These are phyloP conservation scores for Trinorchestia longiramus DNA, from an alignment of 1,140 invertebrate genomes.

Conservation along the genomic window DNA sequence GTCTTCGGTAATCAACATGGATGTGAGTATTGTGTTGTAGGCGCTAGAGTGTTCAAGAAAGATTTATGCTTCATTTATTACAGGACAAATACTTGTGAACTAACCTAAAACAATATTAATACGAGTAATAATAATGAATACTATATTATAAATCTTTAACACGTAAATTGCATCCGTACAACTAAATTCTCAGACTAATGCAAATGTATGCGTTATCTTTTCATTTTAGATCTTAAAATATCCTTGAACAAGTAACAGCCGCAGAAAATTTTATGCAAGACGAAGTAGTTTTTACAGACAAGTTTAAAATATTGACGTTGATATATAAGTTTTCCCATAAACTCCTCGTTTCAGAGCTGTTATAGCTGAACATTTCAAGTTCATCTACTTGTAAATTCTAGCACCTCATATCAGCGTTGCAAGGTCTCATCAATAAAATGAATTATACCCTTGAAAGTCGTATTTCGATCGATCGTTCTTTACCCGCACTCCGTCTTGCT, in stretches of 20 bases:
- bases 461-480: background rate
- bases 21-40: conserved; percentile 2
- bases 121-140: no score
- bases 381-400: background rate
- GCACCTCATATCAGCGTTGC: background rate
- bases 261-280: background rate
- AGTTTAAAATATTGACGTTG: background rate
- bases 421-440: background rate
- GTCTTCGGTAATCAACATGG: conserved; percentile 36
- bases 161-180: no score
- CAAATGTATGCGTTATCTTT: no score
- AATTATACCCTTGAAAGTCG: background rate
- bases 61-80: background rate
- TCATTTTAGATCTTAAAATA: no score
- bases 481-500: background rate
- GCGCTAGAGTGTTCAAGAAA: background rate
- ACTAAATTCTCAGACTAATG: no score
- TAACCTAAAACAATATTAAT: no score
- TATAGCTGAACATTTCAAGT: background rate
- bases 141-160: no score
- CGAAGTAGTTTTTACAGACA: background rate
- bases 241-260: background rate
- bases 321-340: background rate
- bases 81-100: background rate
- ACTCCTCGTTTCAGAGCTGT: background rate